These are phyloP conservation scores for Exaiptasia diaphana DNA, from an alignment of 64 coral and sea anemone species.

Conservation along the genomic window DNA sequence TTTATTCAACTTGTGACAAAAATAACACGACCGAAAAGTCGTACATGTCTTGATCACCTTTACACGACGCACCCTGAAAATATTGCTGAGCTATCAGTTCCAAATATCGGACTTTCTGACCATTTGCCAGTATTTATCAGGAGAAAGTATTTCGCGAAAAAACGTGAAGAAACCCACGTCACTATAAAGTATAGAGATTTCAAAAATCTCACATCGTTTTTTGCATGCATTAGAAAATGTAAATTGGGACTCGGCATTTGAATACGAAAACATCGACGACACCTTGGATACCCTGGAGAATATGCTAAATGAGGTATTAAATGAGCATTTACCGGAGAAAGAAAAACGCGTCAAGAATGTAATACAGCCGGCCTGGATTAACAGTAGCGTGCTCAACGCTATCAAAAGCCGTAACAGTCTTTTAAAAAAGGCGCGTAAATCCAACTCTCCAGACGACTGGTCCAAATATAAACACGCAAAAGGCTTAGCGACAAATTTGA, in stretches of 20 bases:
- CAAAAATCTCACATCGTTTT: slow-evolving; percentile 17
- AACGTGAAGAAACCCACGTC: not conserved
- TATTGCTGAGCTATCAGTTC: not conserved
- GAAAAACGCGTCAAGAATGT: slow-evolving; percentile 44
- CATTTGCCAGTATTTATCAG: slow-evolving; percentile 4
- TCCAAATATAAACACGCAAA: slow-evolving; percentile 21
- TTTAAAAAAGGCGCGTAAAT: slow-evolving; percentile 21
- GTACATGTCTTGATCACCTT: not conserved
- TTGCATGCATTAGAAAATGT: not conserved
- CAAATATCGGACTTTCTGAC: not conserved
- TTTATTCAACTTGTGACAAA: not conserved
- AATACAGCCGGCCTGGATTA: slow-evolving; percentile 44
- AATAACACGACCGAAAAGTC: not conserved
- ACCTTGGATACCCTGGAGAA: slow-evolving; percentile 18
- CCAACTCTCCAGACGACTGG: slow-evolving; percentile 30
- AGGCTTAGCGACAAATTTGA: slow-evolving; percentile 41
- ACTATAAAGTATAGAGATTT: not conserved
- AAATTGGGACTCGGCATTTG: slow-evolving; percentile 10
- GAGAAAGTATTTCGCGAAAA: not conserved
- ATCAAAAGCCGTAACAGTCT: slow-evolving; percentile 46
- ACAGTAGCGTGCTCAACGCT: slow-evolving; percentile 14
- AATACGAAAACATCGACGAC: not conserved
- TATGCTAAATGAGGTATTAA: slow-evolving; percentile 29
- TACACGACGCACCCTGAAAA: not conserved
- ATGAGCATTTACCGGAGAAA: slow-evolving; percentile 40